Conservation (phyloP, 2,888 invertebrate species). For the Cordilura impudica region DNA sequence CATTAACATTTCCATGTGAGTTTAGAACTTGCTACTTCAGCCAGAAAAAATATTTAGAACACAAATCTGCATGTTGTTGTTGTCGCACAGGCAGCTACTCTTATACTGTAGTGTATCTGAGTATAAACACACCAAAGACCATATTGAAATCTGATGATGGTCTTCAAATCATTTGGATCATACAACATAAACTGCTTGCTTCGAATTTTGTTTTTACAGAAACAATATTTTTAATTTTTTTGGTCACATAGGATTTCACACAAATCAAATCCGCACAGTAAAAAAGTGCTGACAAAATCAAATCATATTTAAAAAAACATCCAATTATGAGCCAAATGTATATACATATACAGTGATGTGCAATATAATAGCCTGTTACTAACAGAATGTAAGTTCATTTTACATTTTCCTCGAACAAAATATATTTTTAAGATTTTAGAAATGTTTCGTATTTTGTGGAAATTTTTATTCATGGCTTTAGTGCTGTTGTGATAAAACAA, state of each 20-base stretch:
- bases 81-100: too few species aligned
- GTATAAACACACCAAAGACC: neutral
- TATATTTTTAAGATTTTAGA: too few species aligned
- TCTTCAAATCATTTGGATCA: neutral
- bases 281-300: slow-evolving; percentile 40
- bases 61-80: too few species aligned
- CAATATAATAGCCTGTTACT: too few species aligned
- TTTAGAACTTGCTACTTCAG: too few species aligned
- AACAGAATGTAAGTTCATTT: too few species aligned
- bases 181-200: neutral
- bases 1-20: too few species aligned
- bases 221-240: neutral
- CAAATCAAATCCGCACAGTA: slow-evolving; percentile 12
- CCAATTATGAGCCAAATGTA: slow-evolving; percentile 12
- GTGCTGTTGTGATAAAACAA: too few species aligned
- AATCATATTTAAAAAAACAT: slow-evolving; percentile 41
- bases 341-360: neutral
- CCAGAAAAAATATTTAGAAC: too few species aligned
- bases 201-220: neutral
- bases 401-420: too few species aligned
- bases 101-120: neutral
- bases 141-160: neutral
- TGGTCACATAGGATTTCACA: slow-evolving; percentile 24
- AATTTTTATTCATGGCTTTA: too few species aligned
- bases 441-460: too few species aligned